phyloP scores from a whole-genome alignment of 2,888 invertebrate genomes.

The Homarus gammarus region DNA sequence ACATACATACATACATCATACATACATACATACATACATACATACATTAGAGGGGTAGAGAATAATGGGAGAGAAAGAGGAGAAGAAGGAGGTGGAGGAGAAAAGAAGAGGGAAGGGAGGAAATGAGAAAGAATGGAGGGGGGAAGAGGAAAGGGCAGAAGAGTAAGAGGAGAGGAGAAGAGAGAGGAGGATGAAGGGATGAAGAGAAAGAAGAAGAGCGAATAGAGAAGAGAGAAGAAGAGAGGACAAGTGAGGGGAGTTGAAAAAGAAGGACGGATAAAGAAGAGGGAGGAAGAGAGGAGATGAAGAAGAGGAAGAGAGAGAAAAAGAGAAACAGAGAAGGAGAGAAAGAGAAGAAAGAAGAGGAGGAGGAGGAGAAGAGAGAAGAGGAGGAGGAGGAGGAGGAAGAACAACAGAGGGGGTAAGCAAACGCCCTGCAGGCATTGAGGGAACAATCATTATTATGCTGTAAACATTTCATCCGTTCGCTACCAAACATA shows the following conservation, averaged over 20 bases:
- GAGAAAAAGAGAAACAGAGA: constrained; percentile 10
- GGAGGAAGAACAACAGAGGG: background rate
- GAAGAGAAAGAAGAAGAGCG: background rate
- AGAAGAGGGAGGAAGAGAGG: background rate
- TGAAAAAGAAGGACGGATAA: background rate
- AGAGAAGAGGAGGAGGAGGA: background rate
- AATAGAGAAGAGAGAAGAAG: too few relatives aligned
- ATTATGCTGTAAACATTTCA: too few relatives aligned
- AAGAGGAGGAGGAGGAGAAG: background rate
- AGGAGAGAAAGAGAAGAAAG: background rate
- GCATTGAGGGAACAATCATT: too few relatives aligned
- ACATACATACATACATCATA: background rate
- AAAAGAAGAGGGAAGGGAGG: background rate
- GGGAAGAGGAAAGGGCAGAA: background rate
- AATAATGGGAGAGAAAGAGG: background rate
- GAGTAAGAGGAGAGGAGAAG: background rate
- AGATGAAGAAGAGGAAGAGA: background rate
- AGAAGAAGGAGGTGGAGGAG: background rate
- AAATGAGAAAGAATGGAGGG: background rate
- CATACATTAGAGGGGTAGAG: background rate
- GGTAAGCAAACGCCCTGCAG: too few relatives aligned
- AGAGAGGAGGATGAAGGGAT: background rate
- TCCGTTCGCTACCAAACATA: too few relatives aligned
- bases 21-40: background rate
- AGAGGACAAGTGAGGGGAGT: background rate